phyloP scores from a whole-genome alignment of 1,140 invertebrate species.

The Leucophenga varia region DNA sequence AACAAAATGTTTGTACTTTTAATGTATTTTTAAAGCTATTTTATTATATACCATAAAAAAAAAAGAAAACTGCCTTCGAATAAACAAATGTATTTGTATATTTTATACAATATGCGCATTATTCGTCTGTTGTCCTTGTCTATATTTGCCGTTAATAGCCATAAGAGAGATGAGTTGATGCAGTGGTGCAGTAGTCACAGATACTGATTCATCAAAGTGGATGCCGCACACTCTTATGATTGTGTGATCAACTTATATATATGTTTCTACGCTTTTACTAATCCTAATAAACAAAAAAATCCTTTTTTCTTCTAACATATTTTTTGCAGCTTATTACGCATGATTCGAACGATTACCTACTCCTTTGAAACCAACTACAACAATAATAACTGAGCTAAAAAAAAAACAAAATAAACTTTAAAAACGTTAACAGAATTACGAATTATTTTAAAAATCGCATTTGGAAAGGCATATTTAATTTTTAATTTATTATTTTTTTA shows the following conservation, averaged over 20 bases:
- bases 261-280: slow-evolving; percentile 14
- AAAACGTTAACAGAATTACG: background rate
- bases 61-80: slow-evolving; percentile 53
- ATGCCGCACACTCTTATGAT: too few relatives aligned
- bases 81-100: slow-evolving; percentile 38
- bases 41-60: slow-evolving; percentile 54
- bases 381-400: slow-evolving; percentile 34
- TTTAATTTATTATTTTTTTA: background rate
- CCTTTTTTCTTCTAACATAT: slow-evolving; percentile 28
- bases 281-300: slow-evolving; percentile 18
- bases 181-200: too few relatives aligned
- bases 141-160: background rate
- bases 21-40: slow-evolving; percentile 54
- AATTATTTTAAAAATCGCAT: too few relatives aligned
- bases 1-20: slow-evolving; percentile 52
- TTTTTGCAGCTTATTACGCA: slow-evolving; percentile 42
- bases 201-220: too few relatives aligned
- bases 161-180: too few relatives aligned
- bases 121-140: too few relatives aligned
- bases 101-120: too few relatives aligned
- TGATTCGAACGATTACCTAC: slow-evolving; percentile 41
- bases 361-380: slow-evolving; percentile 22
- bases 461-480: background rate
- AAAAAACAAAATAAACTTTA: background rate
- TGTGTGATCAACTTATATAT: slow-evolving; percentile 10